These are phyloP conservation scores for Papilio machaon DNA, from an alignment of 1,140 invertebrate genomes.

Conservation along the genomic window DNA sequence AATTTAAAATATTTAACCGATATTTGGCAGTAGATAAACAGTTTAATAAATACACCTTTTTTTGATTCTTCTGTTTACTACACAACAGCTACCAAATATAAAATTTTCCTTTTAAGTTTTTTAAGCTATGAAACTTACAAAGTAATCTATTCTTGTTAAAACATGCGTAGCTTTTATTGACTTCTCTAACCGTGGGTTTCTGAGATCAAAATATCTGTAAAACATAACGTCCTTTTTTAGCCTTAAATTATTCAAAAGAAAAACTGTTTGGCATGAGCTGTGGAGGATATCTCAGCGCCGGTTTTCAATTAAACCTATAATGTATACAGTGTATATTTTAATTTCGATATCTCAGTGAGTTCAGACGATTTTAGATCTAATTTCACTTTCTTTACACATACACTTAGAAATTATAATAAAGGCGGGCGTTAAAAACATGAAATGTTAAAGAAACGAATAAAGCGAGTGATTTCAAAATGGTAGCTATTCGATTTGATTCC, in stretches of 20 bases:
- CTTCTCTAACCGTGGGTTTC: not conserved
- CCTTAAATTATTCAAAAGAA: too few relatives aligned
- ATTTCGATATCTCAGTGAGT: not conserved
- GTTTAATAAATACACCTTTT: not conserved
- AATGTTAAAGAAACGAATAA: slow-evolving; percentile 1
- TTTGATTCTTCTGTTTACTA: too few relatives aligned
- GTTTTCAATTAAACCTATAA: too few relatives aligned
- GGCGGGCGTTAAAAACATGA: not conserved
- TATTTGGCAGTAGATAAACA: not conserved
- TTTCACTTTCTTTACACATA: too few relatives aligned
- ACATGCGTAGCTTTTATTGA: slow-evolving; percentile 6
- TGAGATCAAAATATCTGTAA: too few relatives aligned
- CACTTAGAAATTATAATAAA: not conserved
- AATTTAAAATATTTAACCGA: not conserved
- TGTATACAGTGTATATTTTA: too few relatives aligned
- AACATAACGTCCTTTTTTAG: too few relatives aligned
- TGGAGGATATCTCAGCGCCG: too few relatives aligned
- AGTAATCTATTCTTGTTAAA: not conserved
- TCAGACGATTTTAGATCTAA: too few relatives aligned
- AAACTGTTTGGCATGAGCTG: too few relatives aligned
- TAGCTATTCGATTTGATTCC: slow-evolving; percentile 36
- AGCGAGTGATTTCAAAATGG: not conserved
- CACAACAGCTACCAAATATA: too few relatives aligned
- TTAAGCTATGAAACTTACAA: not conserved
- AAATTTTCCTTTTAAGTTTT: too few relatives aligned